Evolutionary conservation across 2,888 invertebrate genomes (phyloP), one percentile per base, ranked within the genome.

Genomic region (Colletes collaris): DNA sequence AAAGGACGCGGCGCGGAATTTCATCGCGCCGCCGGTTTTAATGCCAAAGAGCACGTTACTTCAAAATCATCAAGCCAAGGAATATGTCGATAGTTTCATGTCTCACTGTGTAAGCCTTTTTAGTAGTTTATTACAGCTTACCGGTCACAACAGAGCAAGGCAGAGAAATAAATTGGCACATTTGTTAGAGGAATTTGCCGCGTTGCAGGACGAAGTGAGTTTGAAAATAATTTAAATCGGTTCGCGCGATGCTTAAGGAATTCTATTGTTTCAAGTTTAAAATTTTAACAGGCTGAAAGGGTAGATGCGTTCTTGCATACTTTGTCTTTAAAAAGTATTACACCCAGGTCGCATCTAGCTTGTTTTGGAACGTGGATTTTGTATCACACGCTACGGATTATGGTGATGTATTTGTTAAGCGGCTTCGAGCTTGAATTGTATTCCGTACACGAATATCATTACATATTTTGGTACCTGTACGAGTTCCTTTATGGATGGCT

Each of bases 351-450:
- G 56, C 97, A 97, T 92, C 93, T 96, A 62, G 97, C 98, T 0
- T 98, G 97, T 92, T 97, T 97, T 91, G 97, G 97, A 70, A 98
- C 98, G 0, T 99, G 99, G 99, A 96, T 99, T 53, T 94, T 99
- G 82, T 98, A 99, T 93, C 98, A 99, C 93, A 98, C 98, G 60
- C 94, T 98, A 64, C 94, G 97, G 59, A 96, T 98, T 49, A 99
- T 99, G 98, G 97, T 98, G 88, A 96, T 98, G 91, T 99, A 98
- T 93, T 94, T 99, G 52, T 95, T 99, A 87, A 97, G 98, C 35
- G 99, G 99, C 0, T 97, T 99, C 89, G 99, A 99, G 92, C 94
- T 99, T 70, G 99, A 99, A 93, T 94, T 99, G 49, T 99, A 99
- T 93, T 98, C 98, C 76, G 96, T 97, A 37, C 99, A 99, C 92